Evolutionary conservation across 2,797 vertebrate species (phyloP), one percentile per base, ranked within the genome.

Genomic region (Danio albolineatus): DNA sequence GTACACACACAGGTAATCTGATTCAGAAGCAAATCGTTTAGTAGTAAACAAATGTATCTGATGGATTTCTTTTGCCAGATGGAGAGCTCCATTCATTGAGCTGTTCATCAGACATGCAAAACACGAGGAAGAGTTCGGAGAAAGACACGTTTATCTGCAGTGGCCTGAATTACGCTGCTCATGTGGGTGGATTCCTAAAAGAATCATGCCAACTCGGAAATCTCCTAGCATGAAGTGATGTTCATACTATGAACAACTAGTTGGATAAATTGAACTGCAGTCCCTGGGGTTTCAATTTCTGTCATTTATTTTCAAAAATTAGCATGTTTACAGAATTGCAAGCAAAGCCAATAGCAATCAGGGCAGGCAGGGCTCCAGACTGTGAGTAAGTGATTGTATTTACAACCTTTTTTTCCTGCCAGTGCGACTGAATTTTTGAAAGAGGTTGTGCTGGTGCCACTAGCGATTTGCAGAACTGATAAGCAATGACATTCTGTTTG

Each of bases 81-180:
- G 19, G 56, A 78, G 57, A 60, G 36, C 54, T 70, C 17, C 28
- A 39, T 28, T 21, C 65, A 46, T 65, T 69, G 49, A 61, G 57
- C 28, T 8, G 44, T 70, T 70, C 76, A 60, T 49, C 56, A 60
- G 65, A 60, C 54, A 43, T 61, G 48, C 86, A 89, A 78, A 90
- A 89, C 86, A 90, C 10, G 4, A 89, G 89, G 79, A 81, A 62
- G 69, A 38, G 49, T 76, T 76, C 19, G 46, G 44, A 44, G 28
- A 78, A 19, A 78, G n/a, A 39, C 5, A 9, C 0, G 6, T 41
- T 70, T 57, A 21, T 59, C 51, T 57, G 62, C 62, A 67, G 64
- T 10, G 54, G 12, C 64, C 54, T 69, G 64, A 57, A 51, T 60
- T 41, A 5, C 16, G 13, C 10, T 16, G n/a, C 43, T 75, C 48